Evolutionary conservation across 2,888 invertebrate species (phyloP).

Genomic region (Lycaena phlaeas): DNA sequence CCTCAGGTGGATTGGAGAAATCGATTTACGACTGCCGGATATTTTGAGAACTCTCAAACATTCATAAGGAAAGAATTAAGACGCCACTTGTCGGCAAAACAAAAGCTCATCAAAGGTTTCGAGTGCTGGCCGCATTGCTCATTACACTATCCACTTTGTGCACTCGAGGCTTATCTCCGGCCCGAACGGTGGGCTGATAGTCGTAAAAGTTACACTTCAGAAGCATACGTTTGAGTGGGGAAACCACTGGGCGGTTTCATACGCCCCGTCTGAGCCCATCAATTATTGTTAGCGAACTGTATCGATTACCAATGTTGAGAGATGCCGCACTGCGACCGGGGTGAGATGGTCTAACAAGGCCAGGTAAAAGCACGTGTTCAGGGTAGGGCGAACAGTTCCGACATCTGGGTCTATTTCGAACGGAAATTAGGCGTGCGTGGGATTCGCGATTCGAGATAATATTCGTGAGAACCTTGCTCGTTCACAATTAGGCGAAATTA

Average conservation of each 20-base stretch:
- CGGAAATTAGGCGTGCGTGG: conserved; percentile 56
- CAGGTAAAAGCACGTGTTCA: conserved; percentile 43
- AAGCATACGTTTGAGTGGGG: conserved; percentile 48
- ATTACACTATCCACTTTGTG: conserved; percentile 42
- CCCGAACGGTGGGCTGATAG: conserved; percentile 56
- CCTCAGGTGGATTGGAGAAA: neutral
- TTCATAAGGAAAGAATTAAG: conserved; percentile 32
- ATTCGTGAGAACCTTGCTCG: conserved; percentile 64
- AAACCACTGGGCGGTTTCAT: too few species aligned
- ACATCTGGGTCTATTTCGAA: conserved; percentile 48
- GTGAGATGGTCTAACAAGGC: conserved; percentile 29
- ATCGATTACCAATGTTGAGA: conserved; percentile 60
- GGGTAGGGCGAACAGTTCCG: conserved; percentile 34
- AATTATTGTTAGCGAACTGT: conserved; percentile 57
- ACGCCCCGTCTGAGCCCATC: conserved; percentile 37
- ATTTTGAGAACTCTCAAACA: conserved; percentile 34
- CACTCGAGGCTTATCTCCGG: conserved; percentile 57
- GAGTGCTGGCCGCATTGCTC: conserved; percentile 42
- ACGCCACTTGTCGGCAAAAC: conserved; percentile 32
- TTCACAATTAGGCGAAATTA: conserved; percentile 64
- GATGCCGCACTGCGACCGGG: conserved; percentile 46
- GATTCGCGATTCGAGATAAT: conserved; percentile 57
- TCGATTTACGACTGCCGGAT: conserved; percentile 26
- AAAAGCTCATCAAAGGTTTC: conserved; percentile 51
- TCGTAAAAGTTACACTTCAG: conserved; percentile 59